Percentiles rank a stretch among this genome's conserved stretches.
phyloP scores from a whole-genome alignment of 2,113 vertebrate genomes.

The Thunnus maccoyii region DNA sequence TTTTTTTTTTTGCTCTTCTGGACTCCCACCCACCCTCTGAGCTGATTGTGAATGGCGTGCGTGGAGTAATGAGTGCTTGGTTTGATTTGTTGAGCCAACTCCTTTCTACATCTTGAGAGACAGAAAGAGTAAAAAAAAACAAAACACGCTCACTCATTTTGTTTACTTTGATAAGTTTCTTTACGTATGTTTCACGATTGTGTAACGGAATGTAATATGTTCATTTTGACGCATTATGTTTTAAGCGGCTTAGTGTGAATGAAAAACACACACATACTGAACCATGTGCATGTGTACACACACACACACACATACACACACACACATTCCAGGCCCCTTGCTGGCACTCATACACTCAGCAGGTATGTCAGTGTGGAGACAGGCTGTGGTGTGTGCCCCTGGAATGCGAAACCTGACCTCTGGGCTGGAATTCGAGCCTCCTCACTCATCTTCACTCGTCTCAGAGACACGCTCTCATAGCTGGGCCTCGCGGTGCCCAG shows the following conservation, averaged over 20 bases:
- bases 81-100: conserved; percentile 52
- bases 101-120: conserved; percentile 42
- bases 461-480: conserved; percentile 61
- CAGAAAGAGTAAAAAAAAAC: background rate
- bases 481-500: conserved; percentile 39
- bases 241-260: conserved; percentile 8
- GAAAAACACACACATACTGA: conserved; percentile 13
- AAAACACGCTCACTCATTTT: background rate
- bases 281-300: background rate
- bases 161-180: conserved; percentile 40
- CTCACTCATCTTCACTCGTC: conserved; percentile 79
- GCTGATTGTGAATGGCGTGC: conserved; percentile 59
- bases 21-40: conserved; percentile 41
- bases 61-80: conserved; percentile 45
- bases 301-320: conserved; percentile 40
- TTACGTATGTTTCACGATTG: conserved; percentile 34
- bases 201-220: conserved; percentile 44
- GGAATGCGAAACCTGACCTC: conserved; percentile 87
- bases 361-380: conserved; percentile 84
- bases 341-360: conserved; percentile 74
- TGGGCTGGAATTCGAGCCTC: conserved; percentile 78
- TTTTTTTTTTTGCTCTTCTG: conserved; percentile 22
- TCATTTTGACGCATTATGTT: conserved; percentile 65
- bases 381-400: conserved; percentile 81
- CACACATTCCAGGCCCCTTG: conserved; percentile 67